phyloP scores from a whole-genome alignment of 2,888 invertebrate genomes.

The Slavum lentiscoides region DNA sequence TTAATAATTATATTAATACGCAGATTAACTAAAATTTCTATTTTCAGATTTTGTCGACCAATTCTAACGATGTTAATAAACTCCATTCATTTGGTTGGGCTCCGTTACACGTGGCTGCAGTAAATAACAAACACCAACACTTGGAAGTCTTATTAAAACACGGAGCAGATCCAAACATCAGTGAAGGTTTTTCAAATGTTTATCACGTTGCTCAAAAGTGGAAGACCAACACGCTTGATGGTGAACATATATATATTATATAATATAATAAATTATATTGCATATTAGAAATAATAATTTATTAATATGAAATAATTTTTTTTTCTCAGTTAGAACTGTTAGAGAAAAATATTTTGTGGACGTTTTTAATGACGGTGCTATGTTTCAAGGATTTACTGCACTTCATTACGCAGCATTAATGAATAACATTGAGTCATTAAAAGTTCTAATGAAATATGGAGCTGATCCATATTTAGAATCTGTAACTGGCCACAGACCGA shows the following conservation, averaged over 20 bases:
- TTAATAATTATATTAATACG: neutral
- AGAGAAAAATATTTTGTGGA: constrained; percentile 82
- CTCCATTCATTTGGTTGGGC: constrained; percentile 85
- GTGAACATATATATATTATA: neutral
- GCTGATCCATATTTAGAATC: constrained; percentile 76
- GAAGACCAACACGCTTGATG: constrained; percentile 58
- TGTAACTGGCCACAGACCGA: constrained; percentile 75
- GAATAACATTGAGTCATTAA: constrained; percentile 69
- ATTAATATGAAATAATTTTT: constrained; percentile 27
- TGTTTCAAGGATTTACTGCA: constrained; percentile 81
- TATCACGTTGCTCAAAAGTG: constrained; percentile 69
- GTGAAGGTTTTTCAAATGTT: constrained; percentile 77
- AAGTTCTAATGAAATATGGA: constrained; percentile 72
- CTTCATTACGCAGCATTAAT: constrained; percentile 85
- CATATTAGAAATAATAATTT: neutral
- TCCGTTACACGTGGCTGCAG: constrained; percentile 79
- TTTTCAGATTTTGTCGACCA: constrained; percentile 34
- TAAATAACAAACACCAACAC: constrained; percentile 71
- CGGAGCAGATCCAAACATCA: constrained; percentile 74
- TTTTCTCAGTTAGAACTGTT: constrained; percentile 64
- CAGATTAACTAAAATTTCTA: neutral
- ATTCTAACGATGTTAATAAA: constrained; percentile 66
- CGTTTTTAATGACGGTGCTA: constrained; percentile 65
- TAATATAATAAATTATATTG: neutral
- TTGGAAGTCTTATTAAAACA: constrained; percentile 70